These are phyloP conservation scores for Rhinella marina DNA, from an alignment of 2,797 vertebrate genomes.

Conservation along the genomic window DNA sequence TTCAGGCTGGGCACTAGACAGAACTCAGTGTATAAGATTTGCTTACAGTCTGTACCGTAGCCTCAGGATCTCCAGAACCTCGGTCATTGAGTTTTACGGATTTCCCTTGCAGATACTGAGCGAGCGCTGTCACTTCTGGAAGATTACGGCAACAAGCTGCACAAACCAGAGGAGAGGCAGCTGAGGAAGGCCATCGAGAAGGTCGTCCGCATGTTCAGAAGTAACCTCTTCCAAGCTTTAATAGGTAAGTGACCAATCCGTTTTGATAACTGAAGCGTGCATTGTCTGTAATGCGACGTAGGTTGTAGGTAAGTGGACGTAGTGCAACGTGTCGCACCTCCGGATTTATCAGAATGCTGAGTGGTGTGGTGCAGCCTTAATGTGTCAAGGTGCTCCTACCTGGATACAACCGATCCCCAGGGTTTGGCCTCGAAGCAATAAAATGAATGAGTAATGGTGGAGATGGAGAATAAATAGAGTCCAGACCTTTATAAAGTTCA, in stretches of 20 bases:
- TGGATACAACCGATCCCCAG: no score
- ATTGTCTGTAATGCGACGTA: not conserved
- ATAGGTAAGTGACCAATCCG: conserved; percentile 83
- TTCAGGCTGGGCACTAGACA: no score
- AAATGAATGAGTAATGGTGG: no score
- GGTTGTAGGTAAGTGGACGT: not conserved
- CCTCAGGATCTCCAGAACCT: not conserved
- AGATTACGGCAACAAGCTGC: conserved; percentile 91
- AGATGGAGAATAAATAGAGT: no score
- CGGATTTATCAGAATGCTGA: no score
- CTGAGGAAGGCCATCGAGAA: conserved; percentile 91
- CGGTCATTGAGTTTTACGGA: not conserved
- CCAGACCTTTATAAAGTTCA: no score
- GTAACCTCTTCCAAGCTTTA: conserved; percentile 93
- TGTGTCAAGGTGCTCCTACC: no score
- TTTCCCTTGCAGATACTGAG: conserved; percentile 82
- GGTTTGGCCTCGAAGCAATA: no score
- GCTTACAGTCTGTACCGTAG: no score
- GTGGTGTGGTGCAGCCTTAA: no score
- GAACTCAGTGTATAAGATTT: no score
- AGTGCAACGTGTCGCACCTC: no score
- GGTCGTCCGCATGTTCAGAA: conserved; percentile 92
- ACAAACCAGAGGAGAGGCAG: conserved; percentile 87
- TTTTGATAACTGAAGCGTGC: not conserved
- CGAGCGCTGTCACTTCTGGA: conserved; percentile 88